Evolutionary conservation across 2,888 invertebrate species (phyloP).

Genomic region (Melieria omissa): DNA sequence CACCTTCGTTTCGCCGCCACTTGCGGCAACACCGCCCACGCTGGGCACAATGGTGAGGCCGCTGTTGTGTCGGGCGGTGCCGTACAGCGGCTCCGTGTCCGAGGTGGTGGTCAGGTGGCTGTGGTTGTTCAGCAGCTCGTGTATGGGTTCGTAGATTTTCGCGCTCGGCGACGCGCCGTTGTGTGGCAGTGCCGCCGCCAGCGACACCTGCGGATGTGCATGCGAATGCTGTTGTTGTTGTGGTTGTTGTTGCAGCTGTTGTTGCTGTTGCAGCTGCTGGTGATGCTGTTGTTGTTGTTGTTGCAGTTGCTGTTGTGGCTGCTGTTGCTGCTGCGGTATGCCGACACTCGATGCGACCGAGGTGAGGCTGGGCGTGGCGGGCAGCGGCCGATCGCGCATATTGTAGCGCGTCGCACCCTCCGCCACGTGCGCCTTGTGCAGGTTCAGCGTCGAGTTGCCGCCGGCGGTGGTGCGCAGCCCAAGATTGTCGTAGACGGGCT

Average conservation of each 20-base stretch:
- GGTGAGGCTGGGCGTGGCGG: conserved; percentile 71
- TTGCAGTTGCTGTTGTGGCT: conserved; percentile 49
- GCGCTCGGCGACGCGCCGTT: conserved; percentile 65
- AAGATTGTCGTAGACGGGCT: conserved; percentile 88
- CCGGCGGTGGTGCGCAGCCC: conserved; percentile 86
- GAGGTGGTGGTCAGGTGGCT: conserved; percentile 49
- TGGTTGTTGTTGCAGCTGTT: conserved; percentile 63
- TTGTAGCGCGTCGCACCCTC: conserved; percentile 68
- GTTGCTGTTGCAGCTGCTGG: conserved; percentile 57
- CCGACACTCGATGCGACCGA: conserved; percentile 53
- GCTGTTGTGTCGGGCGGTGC: conserved; percentile 55
- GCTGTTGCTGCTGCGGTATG: conserved; percentile 49
- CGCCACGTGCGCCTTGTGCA: conserved; percentile 72
- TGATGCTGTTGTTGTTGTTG: conserved; percentile 56
- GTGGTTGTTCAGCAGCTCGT: conserved; percentile 59
- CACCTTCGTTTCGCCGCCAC: conserved; percentile 67
- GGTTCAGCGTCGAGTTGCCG: conserved; percentile 82
- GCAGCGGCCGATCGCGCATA: conserved; percentile 75
- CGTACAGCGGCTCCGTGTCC: conserved; percentile 64
- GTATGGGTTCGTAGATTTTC: conserved; percentile 65
- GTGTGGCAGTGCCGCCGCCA: conserved; percentile 56
- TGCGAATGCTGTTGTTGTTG: conserved; percentile 57
- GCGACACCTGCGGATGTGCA: conserved; percentile 67
- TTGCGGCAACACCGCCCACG: conserved; percentile 70
- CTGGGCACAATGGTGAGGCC: conserved; percentile 61